Percentiles rank a stretch among this genome's conserved stretches.
These are phyloP conservation scores for Thyatira batis DNA, from an alignment of 2,888 invertebrate species.

Conservation along the genomic window DNA sequence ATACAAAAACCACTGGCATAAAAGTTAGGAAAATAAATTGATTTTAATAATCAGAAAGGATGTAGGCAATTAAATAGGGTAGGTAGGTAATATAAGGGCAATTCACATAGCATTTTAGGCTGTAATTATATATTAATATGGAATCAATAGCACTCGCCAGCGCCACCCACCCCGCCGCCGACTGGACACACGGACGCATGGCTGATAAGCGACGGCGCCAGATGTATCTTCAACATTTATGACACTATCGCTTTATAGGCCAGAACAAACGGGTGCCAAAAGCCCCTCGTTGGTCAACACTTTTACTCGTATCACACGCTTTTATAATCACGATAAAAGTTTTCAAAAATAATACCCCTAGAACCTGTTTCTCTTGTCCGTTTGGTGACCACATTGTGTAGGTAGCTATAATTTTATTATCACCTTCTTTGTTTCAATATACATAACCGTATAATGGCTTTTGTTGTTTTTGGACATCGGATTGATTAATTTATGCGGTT, in stretches of 20 bases:
- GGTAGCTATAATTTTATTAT: slow-evolving; percentile 60
- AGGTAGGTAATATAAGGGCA: too few relatives aligned
- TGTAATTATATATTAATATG: slow-evolving; percentile 34
- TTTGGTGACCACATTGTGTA: slow-evolving; percentile 19
- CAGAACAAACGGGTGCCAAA: slow-evolving; percentile 74
- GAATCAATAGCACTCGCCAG: slow-evolving; percentile 2
- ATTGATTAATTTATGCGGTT: neutral
- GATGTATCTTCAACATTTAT: slow-evolving; percentile 52
- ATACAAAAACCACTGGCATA: too few relatives aligned
- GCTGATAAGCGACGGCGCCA: slow-evolving; percentile 62
- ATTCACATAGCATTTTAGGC: slow-evolving; percentile 4
- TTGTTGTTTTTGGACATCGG: neutral
- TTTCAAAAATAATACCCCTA: slow-evolving; percentile 19
- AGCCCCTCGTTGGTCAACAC: slow-evolving; percentile 72
- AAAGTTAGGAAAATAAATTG: too few relatives aligned
- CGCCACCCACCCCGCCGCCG: slow-evolving; percentile 19
- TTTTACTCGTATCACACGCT: slow-evolving; percentile 65
- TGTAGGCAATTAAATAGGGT: too few relatives aligned
- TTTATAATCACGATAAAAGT: slow-evolving; percentile 70
- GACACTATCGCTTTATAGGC: slow-evolving; percentile 30
- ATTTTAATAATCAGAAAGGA: too few relatives aligned
- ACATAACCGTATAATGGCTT: neutral
- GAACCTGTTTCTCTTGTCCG: slow-evolving; percentile 14
- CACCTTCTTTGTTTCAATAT: slow-evolving; percentile 59
- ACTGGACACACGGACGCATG: neutral